A percentile compares a stretch with the other conserved stretches of the same genome.
phyloP scores from a whole-genome alignment of 2,888 invertebrate species.

The Chorisops tibialis region DNA sequence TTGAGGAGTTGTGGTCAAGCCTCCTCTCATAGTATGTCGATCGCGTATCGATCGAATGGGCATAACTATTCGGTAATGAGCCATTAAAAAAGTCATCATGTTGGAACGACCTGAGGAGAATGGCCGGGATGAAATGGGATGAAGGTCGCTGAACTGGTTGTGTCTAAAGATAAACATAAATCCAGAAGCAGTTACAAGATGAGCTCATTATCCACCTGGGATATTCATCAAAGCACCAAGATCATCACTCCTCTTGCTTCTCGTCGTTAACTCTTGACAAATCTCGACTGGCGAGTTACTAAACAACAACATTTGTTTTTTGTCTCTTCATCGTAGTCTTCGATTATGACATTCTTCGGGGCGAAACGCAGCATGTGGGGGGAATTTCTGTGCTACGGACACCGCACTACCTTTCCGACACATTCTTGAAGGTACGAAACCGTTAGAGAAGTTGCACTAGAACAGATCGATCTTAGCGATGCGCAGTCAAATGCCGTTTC shows the following conservation, averaged over 20 bases:
- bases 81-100: not conserved
- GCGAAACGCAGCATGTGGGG: not conserved
- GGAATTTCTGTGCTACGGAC: not conserved
- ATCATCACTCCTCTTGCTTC: not conserved
- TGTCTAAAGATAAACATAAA: not conserved
- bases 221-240: constrained; percentile 13
- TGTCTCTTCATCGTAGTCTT: too few species aligned
- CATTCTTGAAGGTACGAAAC: constrained; percentile 4
- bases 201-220: constrained; percentile 22
- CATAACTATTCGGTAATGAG: constrained; percentile 8
- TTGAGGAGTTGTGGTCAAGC: too few species aligned
- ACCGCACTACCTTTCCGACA: not conserved
- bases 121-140: not conserved
- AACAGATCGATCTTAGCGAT: not conserved
- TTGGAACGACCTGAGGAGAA: not conserved
- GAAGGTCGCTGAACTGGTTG: constrained; percentile 16
- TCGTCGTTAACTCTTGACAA: too few species aligned
- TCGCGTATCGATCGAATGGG: not conserved
- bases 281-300: too few species aligned
- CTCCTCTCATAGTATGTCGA: too few species aligned
- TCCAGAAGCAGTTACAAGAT: constrained; percentile 21
- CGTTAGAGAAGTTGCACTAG: constrained; percentile 8
- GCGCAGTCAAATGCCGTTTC: not conserved
- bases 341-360: constrained; percentile 3
- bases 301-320: not conserved